A percentile compares a stretch with the other conserved stretches of the same genome.
phyloP scores from a whole-genome alignment of 2,888 invertebrate genomes.

The Bedellia somnulentella region DNA sequence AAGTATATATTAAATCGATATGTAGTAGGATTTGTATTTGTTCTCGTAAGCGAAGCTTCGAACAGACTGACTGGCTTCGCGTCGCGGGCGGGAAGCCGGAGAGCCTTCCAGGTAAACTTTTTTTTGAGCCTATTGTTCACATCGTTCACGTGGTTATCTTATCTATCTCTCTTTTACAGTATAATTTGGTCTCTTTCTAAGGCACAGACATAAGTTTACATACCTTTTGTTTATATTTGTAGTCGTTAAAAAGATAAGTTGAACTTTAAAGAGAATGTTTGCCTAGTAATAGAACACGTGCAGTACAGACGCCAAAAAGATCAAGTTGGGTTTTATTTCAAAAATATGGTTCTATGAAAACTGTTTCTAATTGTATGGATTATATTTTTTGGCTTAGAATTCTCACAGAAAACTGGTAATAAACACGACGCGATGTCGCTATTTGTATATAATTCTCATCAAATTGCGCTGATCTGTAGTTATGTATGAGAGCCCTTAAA shows the following conservation, averaged over 20 bases:
- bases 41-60: conserved; percentile 39
- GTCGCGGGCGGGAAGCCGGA: conserved; percentile 17
- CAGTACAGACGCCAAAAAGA: conserved; percentile 4
- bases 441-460: too few relatives aligned
- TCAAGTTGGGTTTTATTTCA: too few relatives aligned
- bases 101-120: conserved; percentile 50
- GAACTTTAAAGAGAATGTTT: conserved; percentile 22
- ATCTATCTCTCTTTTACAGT: conserved; percentile 22
- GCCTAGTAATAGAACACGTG: background rate
- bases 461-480: too few relatives aligned
- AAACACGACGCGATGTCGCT: too few relatives aligned
- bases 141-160: conserved; percentile 40
- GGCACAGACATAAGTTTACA: conserved; percentile 15
- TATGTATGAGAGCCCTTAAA: too few relatives aligned
- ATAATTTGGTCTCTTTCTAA: conserved; percentile 19
- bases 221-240: conserved; percentile 49
- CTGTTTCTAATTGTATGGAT: too few relatives aligned
- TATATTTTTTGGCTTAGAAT: too few relatives aligned
- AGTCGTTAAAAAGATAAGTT: too few relatives aligned
- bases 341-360: too few relatives aligned
- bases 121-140: conserved; percentile 54
- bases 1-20: too few relatives aligned
- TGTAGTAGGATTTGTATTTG: conserved; percentile 22
- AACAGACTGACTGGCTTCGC: conserved; percentile 37
- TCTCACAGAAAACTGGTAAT: too few relatives aligned